Percentiles rank a stretch among this genome's conserved stretches.
These are phyloP conservation scores for Dascillus cervinus DNA, from an alignment of 2,888 invertebrate genomes.

Conservation along the genomic window DNA sequence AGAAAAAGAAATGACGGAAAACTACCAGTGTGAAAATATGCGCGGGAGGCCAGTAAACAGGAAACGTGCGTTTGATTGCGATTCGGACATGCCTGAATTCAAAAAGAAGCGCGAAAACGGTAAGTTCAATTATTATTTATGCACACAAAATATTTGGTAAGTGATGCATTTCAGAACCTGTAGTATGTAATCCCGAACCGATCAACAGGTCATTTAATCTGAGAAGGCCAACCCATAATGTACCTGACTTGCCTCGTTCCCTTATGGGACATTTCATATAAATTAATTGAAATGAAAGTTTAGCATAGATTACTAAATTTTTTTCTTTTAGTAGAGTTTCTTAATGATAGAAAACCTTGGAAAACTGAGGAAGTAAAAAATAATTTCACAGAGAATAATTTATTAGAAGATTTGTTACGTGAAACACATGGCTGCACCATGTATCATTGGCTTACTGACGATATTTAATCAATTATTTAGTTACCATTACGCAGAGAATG, in stretches of 20 bases:
- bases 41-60: constrained; percentile 14
- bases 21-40: constrained; percentile 4
- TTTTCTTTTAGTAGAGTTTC: no score
- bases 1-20: constrained; percentile 12
- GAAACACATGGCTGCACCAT: constrained; percentile 57
- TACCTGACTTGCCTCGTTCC: constrained; percentile 56
- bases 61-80: constrained; percentile 17
- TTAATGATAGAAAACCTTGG: no score
- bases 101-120: constrained; percentile 35
- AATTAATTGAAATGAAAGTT: constrained; percentile 22
- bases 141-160: neutral
- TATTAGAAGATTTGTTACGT: constrained; percentile 52
- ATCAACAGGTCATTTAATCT: no score
- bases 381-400: no score
- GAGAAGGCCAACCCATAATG: constrained; percentile 36
- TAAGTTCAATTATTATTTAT: constrained; percentile 17
- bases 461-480: constrained; percentile 24
- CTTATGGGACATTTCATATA: constrained; percentile 58
- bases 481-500: constrained; percentile 7
- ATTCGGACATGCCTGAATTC: constrained; percentile 15
- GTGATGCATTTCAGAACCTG: constrained; percentile 23
- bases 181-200: constrained; percentile 14
- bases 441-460: constrained; percentile 47
- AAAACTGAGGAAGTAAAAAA: no score
- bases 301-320: constrained; percentile 8